Conservation (phyloP, 2,797 vertebrate genomes). For the Myripristis jacobus region DNA sequence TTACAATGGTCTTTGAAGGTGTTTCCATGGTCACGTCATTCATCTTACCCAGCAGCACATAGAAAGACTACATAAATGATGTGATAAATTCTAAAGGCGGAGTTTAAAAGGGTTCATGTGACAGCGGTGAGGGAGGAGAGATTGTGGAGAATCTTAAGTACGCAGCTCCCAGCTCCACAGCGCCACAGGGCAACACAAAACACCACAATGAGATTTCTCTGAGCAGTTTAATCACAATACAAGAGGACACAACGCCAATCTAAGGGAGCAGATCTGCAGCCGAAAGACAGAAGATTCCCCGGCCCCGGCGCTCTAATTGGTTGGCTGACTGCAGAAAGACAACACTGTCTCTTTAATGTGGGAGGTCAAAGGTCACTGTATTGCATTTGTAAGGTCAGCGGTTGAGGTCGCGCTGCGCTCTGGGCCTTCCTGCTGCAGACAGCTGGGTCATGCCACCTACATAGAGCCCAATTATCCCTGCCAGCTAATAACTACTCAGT, state of each 20-base stretch:
- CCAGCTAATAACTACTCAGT: slow-evolving; percentile 77
- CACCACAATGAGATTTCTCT: slow-evolving; percentile 33
- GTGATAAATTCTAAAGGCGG: too few relatives aligned
- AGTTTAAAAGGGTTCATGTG: too few relatives aligned
- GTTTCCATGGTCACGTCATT: too few relatives aligned
- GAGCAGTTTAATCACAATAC: slow-evolving; percentile 56
- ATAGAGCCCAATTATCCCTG: slow-evolving; percentile 83
- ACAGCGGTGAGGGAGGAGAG: not conserved
- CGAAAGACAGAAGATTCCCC: slow-evolving; percentile 61
- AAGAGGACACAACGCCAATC: slow-evolving; percentile 56
- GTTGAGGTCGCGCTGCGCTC: slow-evolving; percentile 77
- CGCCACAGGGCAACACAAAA: slow-evolving; percentile 26
- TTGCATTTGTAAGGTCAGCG: slow-evolving; percentile 85
- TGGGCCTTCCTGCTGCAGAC: slow-evolving; percentile 82
- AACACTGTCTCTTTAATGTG: slow-evolving; percentile 83
- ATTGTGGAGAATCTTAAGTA: slow-evolving; percentile 12
- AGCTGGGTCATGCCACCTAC: slow-evolving; percentile 85
- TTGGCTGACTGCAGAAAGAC: slow-evolving; percentile 80
- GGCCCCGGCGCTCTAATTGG: slow-evolving; percentile 72
- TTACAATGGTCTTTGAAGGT: too few relatives aligned
- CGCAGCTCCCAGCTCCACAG: slow-evolving; percentile 1
- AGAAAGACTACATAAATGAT: too few relatives aligned
- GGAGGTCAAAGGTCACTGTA: slow-evolving; percentile 81
- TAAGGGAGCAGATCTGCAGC: slow-evolving; percentile 48
- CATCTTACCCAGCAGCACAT: too few relatives aligned